phyloP scores from a whole-genome alignment of 2,888 invertebrate genomes.

The Scelioninae gen. 2 region DNA sequence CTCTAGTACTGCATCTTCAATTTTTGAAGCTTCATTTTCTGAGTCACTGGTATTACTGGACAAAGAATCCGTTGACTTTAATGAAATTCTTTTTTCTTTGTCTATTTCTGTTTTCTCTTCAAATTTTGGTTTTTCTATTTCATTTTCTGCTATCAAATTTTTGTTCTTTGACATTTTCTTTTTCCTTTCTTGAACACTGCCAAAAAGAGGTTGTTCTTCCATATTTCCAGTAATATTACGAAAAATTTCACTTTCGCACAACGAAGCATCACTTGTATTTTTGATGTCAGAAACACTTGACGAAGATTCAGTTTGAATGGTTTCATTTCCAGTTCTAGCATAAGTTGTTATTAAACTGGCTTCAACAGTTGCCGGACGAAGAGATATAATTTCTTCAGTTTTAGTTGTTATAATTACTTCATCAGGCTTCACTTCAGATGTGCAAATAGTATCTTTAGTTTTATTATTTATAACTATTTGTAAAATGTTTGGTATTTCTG shows the following conservation, averaged over 20 bases:
- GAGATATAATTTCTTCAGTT: constrained; percentile 67
- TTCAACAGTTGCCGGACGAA: constrained; percentile 71
- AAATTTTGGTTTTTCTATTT: constrained; percentile 13
- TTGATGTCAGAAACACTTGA: constrained; percentile 10
- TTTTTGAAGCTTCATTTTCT: constrained; percentile 30
- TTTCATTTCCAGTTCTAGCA: constrained; percentile 64
- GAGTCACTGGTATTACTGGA: constrained; percentile 47
- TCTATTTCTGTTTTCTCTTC: neutral
- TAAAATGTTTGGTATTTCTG: constrained; percentile 61
- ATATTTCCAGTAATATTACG: constrained; percentile 44
- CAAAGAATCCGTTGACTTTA: constrained; percentile 16
- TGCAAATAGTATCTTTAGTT: neutral
- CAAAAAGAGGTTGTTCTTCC: constrained; percentile 67
- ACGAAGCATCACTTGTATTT: constrained; percentile 18
- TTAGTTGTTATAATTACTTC: constrained; percentile 63
- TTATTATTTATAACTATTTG: constrained; percentile 56
- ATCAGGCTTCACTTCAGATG: constrained; percentile 41
- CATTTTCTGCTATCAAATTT: constrained; percentile 46
- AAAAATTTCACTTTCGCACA: constrained; percentile 37
- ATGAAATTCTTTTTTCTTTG: constrained; percentile 5
- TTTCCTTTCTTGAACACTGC: constrained; percentile 71
- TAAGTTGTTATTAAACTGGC: constrained; percentile 70
- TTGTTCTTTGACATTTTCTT: constrained; percentile 43
- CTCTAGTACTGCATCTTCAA: no score
- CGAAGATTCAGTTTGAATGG: neutral